Conservation (phyloP, 2,797 vertebrate genomes). For the Erithacus rubecula region DNA sequence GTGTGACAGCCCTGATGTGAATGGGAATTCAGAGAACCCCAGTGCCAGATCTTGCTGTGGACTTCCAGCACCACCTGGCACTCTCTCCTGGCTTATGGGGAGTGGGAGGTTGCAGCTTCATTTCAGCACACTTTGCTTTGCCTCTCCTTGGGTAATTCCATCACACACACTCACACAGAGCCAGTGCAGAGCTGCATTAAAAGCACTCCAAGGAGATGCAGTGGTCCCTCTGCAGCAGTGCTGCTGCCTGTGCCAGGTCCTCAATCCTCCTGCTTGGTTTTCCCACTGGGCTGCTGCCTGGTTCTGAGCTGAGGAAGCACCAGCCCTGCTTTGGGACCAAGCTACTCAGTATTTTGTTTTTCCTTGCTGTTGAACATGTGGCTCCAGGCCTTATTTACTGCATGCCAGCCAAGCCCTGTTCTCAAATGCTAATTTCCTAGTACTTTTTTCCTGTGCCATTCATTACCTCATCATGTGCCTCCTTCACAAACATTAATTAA, state of each 20-base stretch:
- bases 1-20: not conserved
- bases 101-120: not conserved
- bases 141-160: not conserved
- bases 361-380: accelerated
- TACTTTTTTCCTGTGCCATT: not conserved
- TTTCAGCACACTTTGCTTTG: not conserved
- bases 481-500: not conserved
- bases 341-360: not conserved
- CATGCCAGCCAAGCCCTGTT: not conserved
- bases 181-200: accelerated
- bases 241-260: not conserved
- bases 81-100: accelerated
- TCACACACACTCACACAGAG: too few relatives aligned
- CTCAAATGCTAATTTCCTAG: not conserved
- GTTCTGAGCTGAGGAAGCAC: not conserved
- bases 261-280: not conserved
- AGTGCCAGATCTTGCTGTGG: not conserved
- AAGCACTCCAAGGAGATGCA: not conserved
- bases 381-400: not conserved
- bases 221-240: accelerated
- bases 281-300: accelerated
- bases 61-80: not conserved
- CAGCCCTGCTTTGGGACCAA: not conserved
- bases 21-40: not conserved
- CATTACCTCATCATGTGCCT: not conserved